Base-by-base conservation (phyloP, 2,797 vertebrate species). In the Eutrigla gurnardus region DNA sequence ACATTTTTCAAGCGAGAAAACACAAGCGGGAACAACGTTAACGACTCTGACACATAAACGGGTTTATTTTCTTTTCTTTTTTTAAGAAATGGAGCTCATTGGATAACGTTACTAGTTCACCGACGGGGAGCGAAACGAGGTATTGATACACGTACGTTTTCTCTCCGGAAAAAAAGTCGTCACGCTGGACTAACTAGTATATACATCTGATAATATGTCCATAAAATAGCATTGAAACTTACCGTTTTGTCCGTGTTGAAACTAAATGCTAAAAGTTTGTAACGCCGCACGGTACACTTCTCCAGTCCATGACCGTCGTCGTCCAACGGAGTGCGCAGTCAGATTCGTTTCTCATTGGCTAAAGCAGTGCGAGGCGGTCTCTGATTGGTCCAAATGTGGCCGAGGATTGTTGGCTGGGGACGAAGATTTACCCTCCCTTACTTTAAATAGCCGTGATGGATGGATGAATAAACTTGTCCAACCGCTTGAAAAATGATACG, bases 221-320 rank as follows among this genome's bases (percentile, higher is more conserved):
- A 3, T 3, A 6, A 75, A 53, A 3, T 0, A 1, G 15, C 0
- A 0, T n/a, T 5, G 37, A 60, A 42, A 88, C 89, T 91, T 69
- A 93, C 92, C 90, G 72, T 70, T 32, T 52, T 25, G 18, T 4
- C 75, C 58, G 69, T 49, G 53, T 73, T 18, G 50, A 80, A 70
- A 71, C 49, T 40, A 78, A 81, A 84, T 5, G 36, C 67, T 89
- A 88, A 85, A 89, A 89, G 77, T 89, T 92, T 65, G 82, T 13
- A 47, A 32, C 53, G n/a, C 39, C 33, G 83, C 76, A 42, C 9
- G 82, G 72, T 77, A 75, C 83, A 36, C 70, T 2, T 25, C 78
- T 85, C 75, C 89, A 4, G 35, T 86, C 89, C 90, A 91, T 89
- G 86, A 70, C 86, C 71, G 84, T 68, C 78, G 82, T 70, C 84